A percentile compares a stretch with the other conserved stretches of the same genome.
Evolutionary conservation across 2,113 vertebrate genomes (phyloP).

Genomic region (Sterrhoptilus dennistouni): DNA sequence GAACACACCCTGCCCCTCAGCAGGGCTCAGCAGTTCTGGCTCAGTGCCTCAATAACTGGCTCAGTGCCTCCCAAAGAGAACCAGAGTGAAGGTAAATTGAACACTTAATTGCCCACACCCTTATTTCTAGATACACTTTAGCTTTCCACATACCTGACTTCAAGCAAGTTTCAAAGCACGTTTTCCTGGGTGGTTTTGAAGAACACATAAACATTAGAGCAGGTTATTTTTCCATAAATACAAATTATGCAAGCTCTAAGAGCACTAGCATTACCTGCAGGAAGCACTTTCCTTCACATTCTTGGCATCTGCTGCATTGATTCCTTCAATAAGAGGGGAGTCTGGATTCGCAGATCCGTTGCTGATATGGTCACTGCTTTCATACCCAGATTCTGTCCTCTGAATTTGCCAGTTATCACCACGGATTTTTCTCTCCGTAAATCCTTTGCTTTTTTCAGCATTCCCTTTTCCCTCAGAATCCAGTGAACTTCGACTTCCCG

Average conservation of each 20-base stretch:
- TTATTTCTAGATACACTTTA: background rate
- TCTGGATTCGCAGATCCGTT: constrained; percentile 87
- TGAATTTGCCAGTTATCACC: constrained; percentile 88
- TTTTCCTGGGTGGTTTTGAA: background rate
- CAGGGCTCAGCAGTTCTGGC: background rate
- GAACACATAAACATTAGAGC: background rate
- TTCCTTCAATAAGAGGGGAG: constrained; percentile 81
- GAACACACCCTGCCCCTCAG: background rate
- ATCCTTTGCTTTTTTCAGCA: constrained; percentile 73
- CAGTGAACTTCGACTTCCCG: constrained; percentile 83
- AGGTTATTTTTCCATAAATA: background rate
- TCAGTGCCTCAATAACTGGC: background rate
- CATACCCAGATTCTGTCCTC: constrained; percentile 91
- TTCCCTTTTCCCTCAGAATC: constrained; percentile 81
- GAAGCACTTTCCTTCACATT: constrained; percentile 71
- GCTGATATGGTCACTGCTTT: constrained; percentile 91
- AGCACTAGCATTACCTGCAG: constrained; percentile 77
- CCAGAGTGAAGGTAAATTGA: background rate
- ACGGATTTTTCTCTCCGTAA: constrained; percentile 69
- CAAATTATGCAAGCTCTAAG: background rate
- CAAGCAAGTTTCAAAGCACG: background rate
- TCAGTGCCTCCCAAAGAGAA: background rate
- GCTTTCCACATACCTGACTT: background rate
- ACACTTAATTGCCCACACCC: background rate
- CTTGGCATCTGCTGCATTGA: constrained; percentile 66